These are phyloP conservation scores for Bursaphelenchus mucronatus DNA, from an alignment of 1,140 invertebrate genomes.

Conservation along the genomic window DNA sequence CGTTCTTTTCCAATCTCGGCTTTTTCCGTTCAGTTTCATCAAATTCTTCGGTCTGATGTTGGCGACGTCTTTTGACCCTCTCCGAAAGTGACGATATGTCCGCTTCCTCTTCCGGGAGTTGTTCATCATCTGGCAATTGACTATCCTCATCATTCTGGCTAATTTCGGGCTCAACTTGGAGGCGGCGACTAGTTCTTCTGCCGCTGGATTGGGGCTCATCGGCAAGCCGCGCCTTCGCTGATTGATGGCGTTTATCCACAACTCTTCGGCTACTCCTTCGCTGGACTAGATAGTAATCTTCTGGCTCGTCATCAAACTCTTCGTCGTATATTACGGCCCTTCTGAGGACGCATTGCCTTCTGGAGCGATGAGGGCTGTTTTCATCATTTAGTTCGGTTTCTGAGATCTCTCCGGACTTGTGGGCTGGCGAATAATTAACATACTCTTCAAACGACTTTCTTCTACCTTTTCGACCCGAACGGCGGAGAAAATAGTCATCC, in stretches of 20 bases:
- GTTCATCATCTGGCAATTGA: constrained; percentile 6
- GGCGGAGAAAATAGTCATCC: background rate
- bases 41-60: constrained; percentile 1
- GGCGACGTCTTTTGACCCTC: constrained; percentile 12
- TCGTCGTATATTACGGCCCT: constrained; percentile 1
- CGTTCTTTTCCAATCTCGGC: background rate
- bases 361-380: constrained; percentile 3
- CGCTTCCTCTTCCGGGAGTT: constrained; percentile 10
- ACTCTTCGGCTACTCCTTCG: too few relatives aligned
- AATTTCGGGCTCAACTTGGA: background rate
- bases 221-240: constrained; percentile 5
- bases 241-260: background rate
- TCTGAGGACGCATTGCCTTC: background rate
- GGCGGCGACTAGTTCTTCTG: background rate
- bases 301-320: background rate
- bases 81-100: constrained; percentile 16
- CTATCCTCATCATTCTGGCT: constrained; percentile 2
- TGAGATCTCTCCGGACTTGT: constrained; percentile 7
- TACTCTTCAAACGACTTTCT: constrained; percentile 2
- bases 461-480: background rate
- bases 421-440: background rate
- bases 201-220: constrained; percentile 8
- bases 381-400: background rate
- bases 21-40: background rate
- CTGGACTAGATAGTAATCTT: too few relatives aligned